Base-by-base conservation (phyloP, 2,113 vertebrate genomes). In the Dicerorhinus sumatrensis region DNA sequence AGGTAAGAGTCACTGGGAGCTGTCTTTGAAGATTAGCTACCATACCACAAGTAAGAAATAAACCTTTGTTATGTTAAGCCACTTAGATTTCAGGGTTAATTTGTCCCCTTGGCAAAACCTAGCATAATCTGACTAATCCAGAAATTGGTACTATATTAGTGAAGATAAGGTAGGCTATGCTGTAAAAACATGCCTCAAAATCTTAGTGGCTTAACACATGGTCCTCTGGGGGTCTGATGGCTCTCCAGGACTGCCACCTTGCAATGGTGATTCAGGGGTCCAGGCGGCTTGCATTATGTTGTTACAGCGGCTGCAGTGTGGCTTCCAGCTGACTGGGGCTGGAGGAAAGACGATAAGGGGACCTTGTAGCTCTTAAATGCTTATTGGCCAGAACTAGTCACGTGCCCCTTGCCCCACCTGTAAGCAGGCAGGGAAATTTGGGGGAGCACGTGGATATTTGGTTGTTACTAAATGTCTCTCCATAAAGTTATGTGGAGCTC, bases 51-150 rank as follows among this genome's bases (percentile, higher is more conserved):
- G 58, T 72, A 75, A 94, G 72, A 76, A 96, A 62, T 85, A 94
- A 75, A 60, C 51, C 33, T 69, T 88, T 89, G 63, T 92, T 72
- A 46, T 48, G 69, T 33, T 97, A 91, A 95, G 6, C 69, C 51
- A 83, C 11, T 56, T 93, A 86, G 62, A 92, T 97, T 97, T 80
- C 63, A 80, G 83, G 48, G 42, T 89, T 95, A 91, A 95, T 95
- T 93, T 96, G 65, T 97, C 95, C 46, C 77, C 33, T 93, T 87
- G 91, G 75, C 18, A 92, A 96, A 96, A 97, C 18, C 60, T 95
- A 77, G 27, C 70, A 73, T 70, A 95, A 75, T 89, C 54, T 79
- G 87, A 96, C 46, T 94, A 83, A 73, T 72, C 31, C 58, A 92
- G 56, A 90, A 95, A 95, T 70, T 46, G 54, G 33, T 85, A 18